Evolutionary conservation across 2,113 vertebrate species (phyloP).

Genomic region (Tupaia tana): DNA sequence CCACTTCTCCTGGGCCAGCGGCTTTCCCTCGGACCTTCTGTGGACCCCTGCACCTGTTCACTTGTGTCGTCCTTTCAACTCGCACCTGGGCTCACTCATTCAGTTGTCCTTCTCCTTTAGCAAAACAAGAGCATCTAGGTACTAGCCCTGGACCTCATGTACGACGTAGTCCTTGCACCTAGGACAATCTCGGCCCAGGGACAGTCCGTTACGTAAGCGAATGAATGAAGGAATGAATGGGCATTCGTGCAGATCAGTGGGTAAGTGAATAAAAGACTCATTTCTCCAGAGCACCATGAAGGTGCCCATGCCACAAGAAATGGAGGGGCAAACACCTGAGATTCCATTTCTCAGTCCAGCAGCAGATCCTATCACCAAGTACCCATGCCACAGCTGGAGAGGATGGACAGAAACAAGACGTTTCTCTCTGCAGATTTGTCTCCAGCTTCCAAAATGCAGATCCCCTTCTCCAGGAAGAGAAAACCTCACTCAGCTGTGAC

Average conservation of each 20-base stretch:
- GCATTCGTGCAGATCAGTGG: accelerated
- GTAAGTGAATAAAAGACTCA: not conserved
- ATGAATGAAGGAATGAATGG: accelerated
- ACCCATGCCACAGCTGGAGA: accelerated
- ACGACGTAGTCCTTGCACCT: accelerated
- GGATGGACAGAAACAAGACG: accelerated
- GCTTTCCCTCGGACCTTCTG: accelerated
- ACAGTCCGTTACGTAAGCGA: accelerated
- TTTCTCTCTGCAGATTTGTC: not conserved
- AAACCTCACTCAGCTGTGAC: accelerated
- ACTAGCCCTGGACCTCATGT: accelerated
- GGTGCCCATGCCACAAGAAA: not conserved
- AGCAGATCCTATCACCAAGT: accelerated
- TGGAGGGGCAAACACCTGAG: accelerated
- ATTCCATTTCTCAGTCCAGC: not conserved
- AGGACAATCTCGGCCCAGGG: accelerated
- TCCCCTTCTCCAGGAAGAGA: too few relatives aligned
- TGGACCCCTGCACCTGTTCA: not conserved
- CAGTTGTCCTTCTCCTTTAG: not conserved
- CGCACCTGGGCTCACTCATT: not conserved
- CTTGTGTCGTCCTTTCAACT: not conserved
- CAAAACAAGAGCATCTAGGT: accelerated
- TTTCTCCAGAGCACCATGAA: not conserved
- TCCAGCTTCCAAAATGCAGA: accelerated
- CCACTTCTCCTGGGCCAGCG: accelerated